Base-by-base conservation (phyloP, 1,140 invertebrate genomes). In the Drosophila micromelanica region DNA sequence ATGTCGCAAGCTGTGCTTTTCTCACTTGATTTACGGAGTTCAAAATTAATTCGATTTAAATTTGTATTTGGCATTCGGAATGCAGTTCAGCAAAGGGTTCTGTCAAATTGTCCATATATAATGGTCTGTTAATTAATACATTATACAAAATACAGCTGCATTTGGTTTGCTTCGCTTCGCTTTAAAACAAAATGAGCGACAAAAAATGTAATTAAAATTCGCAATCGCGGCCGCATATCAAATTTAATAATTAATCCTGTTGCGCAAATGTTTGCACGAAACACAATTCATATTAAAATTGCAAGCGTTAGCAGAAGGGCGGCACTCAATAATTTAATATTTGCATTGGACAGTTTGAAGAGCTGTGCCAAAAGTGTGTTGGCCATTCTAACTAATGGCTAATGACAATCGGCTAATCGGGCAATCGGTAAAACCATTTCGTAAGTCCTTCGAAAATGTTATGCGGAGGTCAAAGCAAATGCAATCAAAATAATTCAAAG, bases 191-290 rank as follows among this genome's bases (percentile, higher is more conserved):
- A 13, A 15, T 46, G 32, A 73, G 23, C 17, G 73, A 40, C 54
- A 80, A 73, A 76, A 71, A 73, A 67, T 60, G 69, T 72, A 84
- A 84, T 85, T 80, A 70, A 67, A 84, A 71, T 67, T 45, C 37
- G 55, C 43, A 57, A 5, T 57, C 52, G 40, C 38, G 15, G 27
- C 40, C 23, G 13, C 30, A 51, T 20, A 67, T 42, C 7, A 12
- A 59, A 64, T 63, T 86, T 79, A 68, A 82, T 82, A 73, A 86
- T 87, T 87, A 67, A 89, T 89, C 43, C 73, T 62, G 54, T 52
- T 60, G 48, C 32, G 49, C 72, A 73, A 86, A 89, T 86, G 56
- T 87, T 82, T 89, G 79, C 68, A 70, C 87, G 81, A 68, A 82
- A 81, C 82, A 76, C 76, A 86, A 51, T 49, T 13, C 23, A 51